Conservation (phyloP, 2,113 vertebrate species). For the Nicator chloris region DNA sequence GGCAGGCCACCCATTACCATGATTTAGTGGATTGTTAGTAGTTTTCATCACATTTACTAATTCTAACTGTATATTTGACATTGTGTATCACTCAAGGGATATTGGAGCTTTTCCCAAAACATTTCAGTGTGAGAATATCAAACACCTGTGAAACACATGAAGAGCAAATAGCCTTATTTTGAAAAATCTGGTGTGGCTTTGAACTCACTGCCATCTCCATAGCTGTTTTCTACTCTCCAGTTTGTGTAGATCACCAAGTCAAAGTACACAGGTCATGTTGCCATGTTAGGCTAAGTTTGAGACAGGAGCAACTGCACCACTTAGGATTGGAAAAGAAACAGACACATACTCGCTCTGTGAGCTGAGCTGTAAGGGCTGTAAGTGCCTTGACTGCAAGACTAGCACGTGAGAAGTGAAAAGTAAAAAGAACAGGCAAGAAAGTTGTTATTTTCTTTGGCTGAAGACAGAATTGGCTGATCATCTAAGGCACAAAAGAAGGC, state of each 20-base stretch:
- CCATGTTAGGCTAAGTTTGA: neutral
- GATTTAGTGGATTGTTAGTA: neutral
- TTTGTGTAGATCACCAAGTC: neutral
- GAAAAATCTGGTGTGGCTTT: neutral
- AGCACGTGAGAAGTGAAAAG: neutral
- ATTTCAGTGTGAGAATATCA: neutral
- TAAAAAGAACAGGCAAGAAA: neutral
- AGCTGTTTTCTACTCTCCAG: neutral
- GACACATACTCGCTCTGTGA: neutral
- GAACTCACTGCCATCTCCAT: neutral
- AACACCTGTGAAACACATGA: neutral
- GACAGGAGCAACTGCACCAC: neutral
- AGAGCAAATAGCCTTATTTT: neutral
- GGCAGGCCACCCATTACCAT: rapidly evolving
- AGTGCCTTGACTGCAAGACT: neutral
- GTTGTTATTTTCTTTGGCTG: neutral
- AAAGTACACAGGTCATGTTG: neutral
- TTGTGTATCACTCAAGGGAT: neutral
- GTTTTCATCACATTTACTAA: neutral
- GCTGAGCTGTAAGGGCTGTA: neutral
- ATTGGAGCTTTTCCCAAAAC: neutral
- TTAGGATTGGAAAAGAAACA: neutral
- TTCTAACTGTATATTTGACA: neutral
- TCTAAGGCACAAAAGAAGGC: neutral
- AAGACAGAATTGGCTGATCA: neutral